Evolutionary conservation across 2,888 invertebrate species (phyloP), one percentile per base, ranked within the genome.

Genomic region (Nomada fabriciana): DNA sequence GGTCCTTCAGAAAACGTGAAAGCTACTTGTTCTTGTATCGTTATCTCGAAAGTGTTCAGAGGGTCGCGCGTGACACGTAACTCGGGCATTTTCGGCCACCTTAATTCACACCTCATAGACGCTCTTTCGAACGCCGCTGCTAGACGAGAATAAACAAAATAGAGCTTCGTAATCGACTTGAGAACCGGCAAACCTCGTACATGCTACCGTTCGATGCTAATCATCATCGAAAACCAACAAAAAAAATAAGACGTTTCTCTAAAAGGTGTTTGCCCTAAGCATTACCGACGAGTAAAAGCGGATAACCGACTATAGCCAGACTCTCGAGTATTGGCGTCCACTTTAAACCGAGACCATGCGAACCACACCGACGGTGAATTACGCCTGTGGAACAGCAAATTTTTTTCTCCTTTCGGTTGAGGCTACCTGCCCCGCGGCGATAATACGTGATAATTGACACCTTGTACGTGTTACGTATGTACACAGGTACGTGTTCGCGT

Each of bases 401-500:
- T 85, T 89, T 89, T 82, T 72, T 74, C 76, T 80, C 36, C 80
- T 76, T 61, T 81, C 82, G 76, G 79, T 82, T 84, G 80, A 86
- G 84, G 86, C 83, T 87, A 88, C 85, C 86, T 83, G 90, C 86
- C 87, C 89, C 86, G 88, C 80, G 85, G 88, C 88, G 92, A 92
- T 93, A 93, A 93, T 92, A 85, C 89, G 88, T 86, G 91, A 88
- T 92, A 93, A 93, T 93, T 93, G 90, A 85, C 90, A 92, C 90
- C 86, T 83, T 87, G 85, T 85, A 86, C 86, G 76, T 79, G 88
- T 89, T 91, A 88, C 86, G 85, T 85, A 72, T 80, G 64, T 83
- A 75, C 63, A 71, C 63, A 69, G 65, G 76, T 65, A 75, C 47
- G 52, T 61, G 78, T 82, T 75, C 83, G 83, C 75, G 70, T 75